phyloP scores from a whole-genome alignment of 2,888 invertebrate species.

The Agrilus mali region DNA sequence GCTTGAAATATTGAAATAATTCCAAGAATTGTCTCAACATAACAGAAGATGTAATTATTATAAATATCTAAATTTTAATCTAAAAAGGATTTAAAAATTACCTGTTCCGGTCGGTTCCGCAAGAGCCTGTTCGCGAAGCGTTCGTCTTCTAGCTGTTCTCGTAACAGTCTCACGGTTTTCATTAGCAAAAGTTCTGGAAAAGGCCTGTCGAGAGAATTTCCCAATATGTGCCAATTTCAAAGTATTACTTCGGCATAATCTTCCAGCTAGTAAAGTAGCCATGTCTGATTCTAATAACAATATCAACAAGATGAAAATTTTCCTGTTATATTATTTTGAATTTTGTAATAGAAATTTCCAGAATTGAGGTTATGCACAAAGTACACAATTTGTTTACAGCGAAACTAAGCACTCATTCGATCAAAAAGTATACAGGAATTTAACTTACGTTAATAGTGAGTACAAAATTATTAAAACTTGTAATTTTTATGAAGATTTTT shows the following conservation, averaged over 20 bases:
- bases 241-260: slow-evolving; percentile 22
- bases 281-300: slow-evolving; percentile 12
- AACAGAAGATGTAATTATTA: not conserved
- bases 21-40: not conserved
- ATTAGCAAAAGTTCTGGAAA: slow-evolving; percentile 42
- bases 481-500: too few relatives aligned
- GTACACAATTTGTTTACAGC: too few relatives aligned
- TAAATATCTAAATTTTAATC: slow-evolving; percentile 5
- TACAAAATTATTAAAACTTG: too few relatives aligned
- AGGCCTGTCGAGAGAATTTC: slow-evolving; percentile 29
- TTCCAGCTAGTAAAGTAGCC: slow-evolving; percentile 25
- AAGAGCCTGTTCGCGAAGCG: slow-evolving; percentile 59
- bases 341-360: slow-evolving; percentile 4
- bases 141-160: slow-evolving; percentile 36
- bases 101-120: slow-evolving; percentile 69
- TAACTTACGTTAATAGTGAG: too few relatives aligned
- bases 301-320: not conserved
- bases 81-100: slow-evolving; percentile 26
- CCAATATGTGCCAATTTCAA: slow-evolving; percentile 14
- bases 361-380: slow-evolving; percentile 8
- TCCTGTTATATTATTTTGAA: not conserved
- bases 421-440: too few relatives aligned
- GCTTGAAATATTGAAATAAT: slow-evolving; percentile 1
- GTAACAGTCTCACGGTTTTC: slow-evolving; percentile 33
- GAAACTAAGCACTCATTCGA: too few relatives aligned